Conservation (phyloP, 2,888 invertebrate species). For the Cephonodes hylas region DNA sequence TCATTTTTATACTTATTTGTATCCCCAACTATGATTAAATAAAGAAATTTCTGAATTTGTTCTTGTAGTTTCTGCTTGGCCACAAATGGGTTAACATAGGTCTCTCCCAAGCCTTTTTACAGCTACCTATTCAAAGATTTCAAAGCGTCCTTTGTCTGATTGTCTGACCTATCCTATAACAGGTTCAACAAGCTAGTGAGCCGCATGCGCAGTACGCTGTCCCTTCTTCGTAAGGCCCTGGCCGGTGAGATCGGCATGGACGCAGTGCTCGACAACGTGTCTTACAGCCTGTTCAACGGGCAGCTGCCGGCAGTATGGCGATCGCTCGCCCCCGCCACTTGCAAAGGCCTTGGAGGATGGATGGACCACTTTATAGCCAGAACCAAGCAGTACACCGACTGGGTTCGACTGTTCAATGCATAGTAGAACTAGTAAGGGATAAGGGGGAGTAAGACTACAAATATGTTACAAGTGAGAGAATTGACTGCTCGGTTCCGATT, state of each 20-base stretch:
- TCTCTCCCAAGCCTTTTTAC: too few species aligned
- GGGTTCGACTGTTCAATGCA: slow-evolving; percentile 77
- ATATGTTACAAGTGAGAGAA: too few species aligned
- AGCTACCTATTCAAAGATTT: too few species aligned
- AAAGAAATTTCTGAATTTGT: too few species aligned
- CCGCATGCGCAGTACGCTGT: slow-evolving; percentile 86
- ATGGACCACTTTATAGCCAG: slow-evolving; percentile 90
- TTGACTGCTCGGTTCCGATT: too few species aligned
- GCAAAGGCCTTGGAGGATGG: slow-evolving; percentile 93
- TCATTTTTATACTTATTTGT: too few species aligned
- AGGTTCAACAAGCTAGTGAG: slow-evolving; percentile 89
- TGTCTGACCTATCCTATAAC: slow-evolving; percentile 9
- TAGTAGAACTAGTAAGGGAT: neutral
- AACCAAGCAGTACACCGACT: slow-evolving; percentile 86
- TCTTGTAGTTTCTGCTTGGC: too few species aligned
- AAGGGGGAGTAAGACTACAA: neutral
- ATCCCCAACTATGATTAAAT: too few species aligned
- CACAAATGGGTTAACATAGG: too few species aligned
- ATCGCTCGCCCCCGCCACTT: slow-evolving; percentile 90
- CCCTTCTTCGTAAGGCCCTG: slow-evolving; percentile 89
- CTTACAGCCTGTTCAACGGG: slow-evolving; percentile 91
- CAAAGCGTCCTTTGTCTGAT: too few species aligned
- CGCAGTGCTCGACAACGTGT: slow-evolving; percentile 89
- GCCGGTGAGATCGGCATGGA: slow-evolving; percentile 97
- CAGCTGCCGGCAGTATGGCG: slow-evolving; percentile 91